These are phyloP conservation scores for Phortica magna DNA, from an alignment of 2,888 invertebrate species.

Conservation along the genomic window DNA sequence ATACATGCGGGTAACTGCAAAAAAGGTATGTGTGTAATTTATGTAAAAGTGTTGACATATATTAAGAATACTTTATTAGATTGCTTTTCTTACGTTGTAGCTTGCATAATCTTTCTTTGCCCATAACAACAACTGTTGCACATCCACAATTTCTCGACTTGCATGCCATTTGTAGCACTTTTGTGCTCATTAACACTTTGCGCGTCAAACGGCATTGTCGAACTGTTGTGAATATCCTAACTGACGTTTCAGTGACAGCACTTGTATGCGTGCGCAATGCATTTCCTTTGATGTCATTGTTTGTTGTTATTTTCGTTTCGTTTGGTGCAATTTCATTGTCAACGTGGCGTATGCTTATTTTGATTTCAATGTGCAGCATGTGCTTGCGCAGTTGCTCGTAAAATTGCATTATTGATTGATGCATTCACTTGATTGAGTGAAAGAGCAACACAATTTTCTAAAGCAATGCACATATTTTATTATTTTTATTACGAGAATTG, in stretches of 20 bases:
- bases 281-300: not conserved
- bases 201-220: too few species aligned
- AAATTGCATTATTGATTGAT: conserved; percentile 31
- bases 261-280: not conserved
- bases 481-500: not conserved
- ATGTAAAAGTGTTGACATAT: not conserved
- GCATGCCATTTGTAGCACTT: not conserved
- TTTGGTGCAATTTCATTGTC: not conserved
- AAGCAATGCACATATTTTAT: not conserved
- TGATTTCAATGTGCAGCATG: not conserved
- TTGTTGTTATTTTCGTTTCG: not conserved
- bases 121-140: not conserved
- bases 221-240: not conserved
- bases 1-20: not conserved
- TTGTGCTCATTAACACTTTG: not conserved
- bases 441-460: conserved; percentile 33
- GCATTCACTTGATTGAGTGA: not conserved
- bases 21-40: conserved; percentile 1
- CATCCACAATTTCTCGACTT: not conserved
- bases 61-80: not conserved
- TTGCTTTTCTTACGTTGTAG: not conserved
- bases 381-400: conserved; percentile 27
- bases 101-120: too few species aligned
- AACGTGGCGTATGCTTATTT: not conserved
- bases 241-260: not conserved